These are phyloP conservation scores for Lepus timidus DNA, from an alignment of 2,113 vertebrate species.

Conservation along the genomic window DNA sequence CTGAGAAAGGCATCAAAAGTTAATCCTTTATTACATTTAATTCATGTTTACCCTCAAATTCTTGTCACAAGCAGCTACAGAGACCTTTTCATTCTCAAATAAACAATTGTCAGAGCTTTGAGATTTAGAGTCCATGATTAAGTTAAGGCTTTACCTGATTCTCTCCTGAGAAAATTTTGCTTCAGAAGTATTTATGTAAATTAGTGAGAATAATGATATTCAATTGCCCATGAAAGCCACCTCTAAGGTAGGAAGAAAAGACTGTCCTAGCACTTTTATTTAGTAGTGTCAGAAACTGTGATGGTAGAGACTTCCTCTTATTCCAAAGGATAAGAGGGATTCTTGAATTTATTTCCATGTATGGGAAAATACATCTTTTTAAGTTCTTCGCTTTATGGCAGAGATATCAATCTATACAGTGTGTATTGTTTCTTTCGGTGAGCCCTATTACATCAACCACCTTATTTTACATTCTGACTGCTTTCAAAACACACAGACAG, in stretches of 20 bases:
- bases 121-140: constrained; percentile 30
- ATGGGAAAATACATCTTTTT: too few relatives aligned
- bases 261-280: background rate
- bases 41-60: background rate
- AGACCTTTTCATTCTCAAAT: background rate
- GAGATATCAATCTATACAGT: background rate
- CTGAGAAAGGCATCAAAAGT: background rate
- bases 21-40: constrained; percentile 46
- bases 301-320: background rate
- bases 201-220: background rate
- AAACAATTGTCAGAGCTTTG: constrained; percentile 36
- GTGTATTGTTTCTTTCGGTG: background rate
- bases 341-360: background rate
- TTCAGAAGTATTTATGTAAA: background rate
- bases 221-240: background rate
- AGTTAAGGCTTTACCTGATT: constrained; percentile 26
- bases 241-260: background rate
- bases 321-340: background rate
- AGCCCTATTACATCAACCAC: background rate
- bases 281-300: background rate
- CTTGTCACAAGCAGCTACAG: background rate
- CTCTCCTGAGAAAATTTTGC: background rate
- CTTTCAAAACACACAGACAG: background rate
- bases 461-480: background rate
- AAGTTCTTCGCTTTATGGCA: background rate